phyloP scores from a whole-genome alignment of 2,113 vertebrate species.

The Mungos mungo region DNA sequence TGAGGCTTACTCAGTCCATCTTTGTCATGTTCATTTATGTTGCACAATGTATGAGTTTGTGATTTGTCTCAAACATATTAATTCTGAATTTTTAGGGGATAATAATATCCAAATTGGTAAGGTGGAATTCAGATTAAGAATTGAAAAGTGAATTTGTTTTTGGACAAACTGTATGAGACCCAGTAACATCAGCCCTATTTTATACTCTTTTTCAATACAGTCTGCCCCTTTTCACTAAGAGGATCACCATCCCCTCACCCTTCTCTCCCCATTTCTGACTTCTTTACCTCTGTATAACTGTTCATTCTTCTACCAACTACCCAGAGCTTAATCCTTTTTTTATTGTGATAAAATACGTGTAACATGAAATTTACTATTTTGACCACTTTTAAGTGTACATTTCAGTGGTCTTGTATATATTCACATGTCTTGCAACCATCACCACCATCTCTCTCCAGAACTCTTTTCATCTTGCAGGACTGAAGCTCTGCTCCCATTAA shows the following conservation, averaged over 20 bases:
- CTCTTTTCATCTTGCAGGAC: background rate
- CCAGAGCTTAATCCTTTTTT: background rate
- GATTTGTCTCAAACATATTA: background rate
- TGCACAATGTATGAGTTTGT: background rate
- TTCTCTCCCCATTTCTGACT: background rate
- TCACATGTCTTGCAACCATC: background rate
- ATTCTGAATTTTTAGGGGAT: background rate
- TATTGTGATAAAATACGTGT: background rate
- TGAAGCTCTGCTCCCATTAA: background rate
- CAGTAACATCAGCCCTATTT: background rate
- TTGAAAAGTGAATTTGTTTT: background rate
- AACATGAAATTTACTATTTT: background rate
- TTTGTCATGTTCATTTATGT: background rate
- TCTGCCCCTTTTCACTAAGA: background rate
- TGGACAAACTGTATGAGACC: background rate
- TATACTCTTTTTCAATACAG: background rate
- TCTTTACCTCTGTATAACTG: background rate
- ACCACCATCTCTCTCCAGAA: too few species aligned
- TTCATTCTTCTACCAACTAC: background rate
- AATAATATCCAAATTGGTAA: background rate
- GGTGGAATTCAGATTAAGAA: background rate
- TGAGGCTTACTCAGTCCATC: background rate
- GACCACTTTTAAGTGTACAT: too few species aligned
- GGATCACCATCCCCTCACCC: background rate
- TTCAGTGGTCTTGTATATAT: background rate